Conservation (phyloP, 2,888 invertebrate species). For the Neelides folsomi region DNA sequence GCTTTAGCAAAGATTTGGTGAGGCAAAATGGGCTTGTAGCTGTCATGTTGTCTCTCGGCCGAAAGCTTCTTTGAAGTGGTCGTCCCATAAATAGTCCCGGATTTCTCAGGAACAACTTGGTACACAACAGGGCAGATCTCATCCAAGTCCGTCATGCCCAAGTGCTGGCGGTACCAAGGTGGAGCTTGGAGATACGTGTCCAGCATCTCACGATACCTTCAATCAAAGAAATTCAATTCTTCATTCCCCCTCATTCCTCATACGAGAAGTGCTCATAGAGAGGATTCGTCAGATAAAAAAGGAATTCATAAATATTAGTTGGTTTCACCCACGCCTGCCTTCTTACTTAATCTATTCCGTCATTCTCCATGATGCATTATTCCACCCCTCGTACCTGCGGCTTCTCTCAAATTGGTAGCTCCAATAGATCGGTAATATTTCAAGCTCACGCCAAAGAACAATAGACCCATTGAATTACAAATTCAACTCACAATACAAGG, state of each 20-base stretch:
- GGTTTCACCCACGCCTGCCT: too few relatives aligned
- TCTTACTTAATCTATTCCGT: too few relatives aligned
- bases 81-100: constrained; percentile 26
- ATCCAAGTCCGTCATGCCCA: constrained; percentile 29
- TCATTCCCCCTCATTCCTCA: neutral
- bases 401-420: too few relatives aligned
- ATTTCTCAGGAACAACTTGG: constrained; percentile 26
- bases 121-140: constrained; percentile 30
- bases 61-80: constrained; percentile 15
- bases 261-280: neutral
- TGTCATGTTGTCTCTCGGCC: constrained; percentile 18
- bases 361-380: too few relatives aligned
- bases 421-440: too few relatives aligned
- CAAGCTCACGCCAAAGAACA: too few relatives aligned
- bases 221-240: constrained; percentile 4
- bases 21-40: constrained; percentile 27
- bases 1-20: constrained; percentile 32
- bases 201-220: constrained; percentile 31
- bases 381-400: too few relatives aligned
- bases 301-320: neutral
- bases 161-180: constrained; percentile 27
- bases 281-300: constrained; percentile 1
- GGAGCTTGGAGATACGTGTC: constrained; percentile 29
- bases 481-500: too few relatives aligned
- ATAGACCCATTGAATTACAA: too few relatives aligned